These are phyloP conservation scores for Australoheros scitulus DNA, from an alignment of 2,113 vertebrate genomes.

Conservation along the genomic window DNA sequence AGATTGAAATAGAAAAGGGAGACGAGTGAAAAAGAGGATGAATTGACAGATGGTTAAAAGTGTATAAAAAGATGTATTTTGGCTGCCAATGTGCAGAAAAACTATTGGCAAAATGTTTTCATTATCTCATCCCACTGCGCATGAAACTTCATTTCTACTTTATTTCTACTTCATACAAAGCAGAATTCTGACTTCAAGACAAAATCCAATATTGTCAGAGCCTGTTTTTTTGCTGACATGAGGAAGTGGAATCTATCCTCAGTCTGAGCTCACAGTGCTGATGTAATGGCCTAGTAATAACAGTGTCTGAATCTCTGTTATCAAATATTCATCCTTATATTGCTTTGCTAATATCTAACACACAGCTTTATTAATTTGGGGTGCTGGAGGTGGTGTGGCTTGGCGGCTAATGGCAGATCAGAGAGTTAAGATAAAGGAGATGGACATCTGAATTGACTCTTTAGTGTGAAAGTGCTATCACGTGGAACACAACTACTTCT, in stretches of 20 bases:
- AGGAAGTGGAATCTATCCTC: slow-evolving; percentile 61
- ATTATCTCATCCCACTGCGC: neutral
- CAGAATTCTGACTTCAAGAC: slow-evolving; percentile 17
- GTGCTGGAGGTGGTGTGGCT: slow-evolving; percentile 45
- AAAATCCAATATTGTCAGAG: slow-evolving; percentile 49
- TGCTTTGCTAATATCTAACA: slow-evolving; percentile 78
- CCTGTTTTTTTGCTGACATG: slow-evolving; percentile 53
- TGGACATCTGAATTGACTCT: slow-evolving; percentile 37
- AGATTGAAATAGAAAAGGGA: slow-evolving; percentile 23
- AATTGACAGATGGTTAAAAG: slow-evolving; percentile 33
- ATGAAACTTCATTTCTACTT: slow-evolving; percentile 5
- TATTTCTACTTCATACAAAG: slow-evolving; percentile 10
- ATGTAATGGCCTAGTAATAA: slow-evolving; percentile 77
- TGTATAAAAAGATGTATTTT: neutral
- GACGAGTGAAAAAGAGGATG: slow-evolving; percentile 20
- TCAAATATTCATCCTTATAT: slow-evolving; percentile 82
- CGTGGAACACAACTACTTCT: slow-evolving; percentile 29
- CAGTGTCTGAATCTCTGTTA: slow-evolving; percentile 66
- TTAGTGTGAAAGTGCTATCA: slow-evolving; percentile 4
- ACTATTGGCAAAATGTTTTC: neutral
- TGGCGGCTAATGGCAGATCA: slow-evolving; percentile 65
- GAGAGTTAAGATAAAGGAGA: slow-evolving; percentile 61
- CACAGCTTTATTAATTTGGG: slow-evolving; percentile 76
- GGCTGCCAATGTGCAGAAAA: neutral
- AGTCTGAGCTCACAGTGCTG: slow-evolving; percentile 63